Conservation (phyloP, 2,113 vertebrate genomes). For the Hemiprocne comata region DNA sequence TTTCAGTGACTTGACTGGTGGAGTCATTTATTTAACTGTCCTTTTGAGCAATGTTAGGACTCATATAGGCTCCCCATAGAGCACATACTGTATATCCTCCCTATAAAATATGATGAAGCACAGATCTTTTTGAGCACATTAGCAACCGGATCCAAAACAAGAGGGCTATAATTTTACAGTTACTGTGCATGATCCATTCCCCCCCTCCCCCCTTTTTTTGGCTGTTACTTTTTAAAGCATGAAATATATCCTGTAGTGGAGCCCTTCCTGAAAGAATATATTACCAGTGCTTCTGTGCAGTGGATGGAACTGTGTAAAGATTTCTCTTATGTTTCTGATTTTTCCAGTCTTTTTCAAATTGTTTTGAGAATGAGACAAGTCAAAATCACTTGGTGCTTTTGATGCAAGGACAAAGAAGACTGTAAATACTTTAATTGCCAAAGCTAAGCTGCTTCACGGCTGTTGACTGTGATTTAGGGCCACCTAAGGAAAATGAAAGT, state of each 20-base stretch:
- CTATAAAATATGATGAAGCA: constrained; percentile 58
- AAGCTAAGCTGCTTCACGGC: not conserved
- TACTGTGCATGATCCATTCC: not conserved
- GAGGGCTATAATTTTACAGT: constrained; percentile 55
- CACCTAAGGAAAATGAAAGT: not conserved
- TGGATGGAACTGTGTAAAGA: not conserved
- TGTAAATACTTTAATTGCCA: not conserved
- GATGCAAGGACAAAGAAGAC: not conserved
- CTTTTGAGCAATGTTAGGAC: constrained; percentile 45
- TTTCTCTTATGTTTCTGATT: constrained; percentile 11
- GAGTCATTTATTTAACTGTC: constrained; percentile 63
- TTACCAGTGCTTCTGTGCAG: constrained; percentile 35
- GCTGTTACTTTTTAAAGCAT: constrained; percentile 35
- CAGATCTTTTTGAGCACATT: constrained; percentile 61
- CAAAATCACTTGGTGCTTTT: not conserved
- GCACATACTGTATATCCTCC: constrained; percentile 29
- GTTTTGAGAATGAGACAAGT: not conserved
- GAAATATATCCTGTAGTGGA: constrained; percentile 32
- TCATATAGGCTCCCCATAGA: constrained; percentile 24
- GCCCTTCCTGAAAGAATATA: constrained; percentile 35
- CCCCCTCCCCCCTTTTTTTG: not conserved
- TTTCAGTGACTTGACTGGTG: constrained; percentile 55
- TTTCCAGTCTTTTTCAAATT: not conserved
- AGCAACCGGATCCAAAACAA: constrained; percentile 62
- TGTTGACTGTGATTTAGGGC: not conserved